Base-by-base conservation (phyloP, 1,140 invertebrate genomes). In the Drosophila bipectinata region DNA sequence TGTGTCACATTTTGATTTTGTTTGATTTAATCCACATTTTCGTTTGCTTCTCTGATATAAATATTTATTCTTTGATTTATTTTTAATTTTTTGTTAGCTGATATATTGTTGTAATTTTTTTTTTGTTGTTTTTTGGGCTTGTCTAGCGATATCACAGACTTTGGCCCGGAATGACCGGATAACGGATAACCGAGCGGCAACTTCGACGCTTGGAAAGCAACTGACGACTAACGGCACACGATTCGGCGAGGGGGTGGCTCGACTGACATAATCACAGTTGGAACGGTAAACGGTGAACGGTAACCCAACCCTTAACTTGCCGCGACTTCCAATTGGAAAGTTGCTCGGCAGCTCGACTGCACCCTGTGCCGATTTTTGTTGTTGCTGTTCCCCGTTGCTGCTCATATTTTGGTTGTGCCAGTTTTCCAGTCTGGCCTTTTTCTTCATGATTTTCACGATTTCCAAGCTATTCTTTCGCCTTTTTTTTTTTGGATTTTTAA, bases 191-290 rank as follows among this genome's bases (percentile, higher is more conserved):
- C 64, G 61, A 59, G 56, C 55, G 84, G 75, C 83, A 87, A 83
- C 84, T 81, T 88, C 79, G 72, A 79, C 79, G 84, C 79, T 88
- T 88, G 83, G 84, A 89, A 88, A 88, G 79, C 85, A 82, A 87
- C 82, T 87, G 82, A 83, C 71, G 68, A 89, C 72, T 63, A 72
- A 45, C 48, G 39, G 58, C 37, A 51, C 68, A 41, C 53, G 52
- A 54, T 48, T 51, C 61, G 34, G 51, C 45, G 54, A 51, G 51
- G 71, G 56, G 56, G 55, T 61, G 68, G 77, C 44, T 44, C 63
- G 67, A 73, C 85, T 90, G 87, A 90, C 87, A 90, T 90, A 90
- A 90, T 90, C 87, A 87, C 78, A 79, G 87, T 41, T 67, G 64
- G 66, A 68, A 68, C 44, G 64, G 51, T 10, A n/a, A 37, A 12